Evolutionary conservation across 1,140 invertebrate genomes (phyloP), one percentile per base, ranked within the genome.

Genomic region (Drosophila tristis): DNA sequence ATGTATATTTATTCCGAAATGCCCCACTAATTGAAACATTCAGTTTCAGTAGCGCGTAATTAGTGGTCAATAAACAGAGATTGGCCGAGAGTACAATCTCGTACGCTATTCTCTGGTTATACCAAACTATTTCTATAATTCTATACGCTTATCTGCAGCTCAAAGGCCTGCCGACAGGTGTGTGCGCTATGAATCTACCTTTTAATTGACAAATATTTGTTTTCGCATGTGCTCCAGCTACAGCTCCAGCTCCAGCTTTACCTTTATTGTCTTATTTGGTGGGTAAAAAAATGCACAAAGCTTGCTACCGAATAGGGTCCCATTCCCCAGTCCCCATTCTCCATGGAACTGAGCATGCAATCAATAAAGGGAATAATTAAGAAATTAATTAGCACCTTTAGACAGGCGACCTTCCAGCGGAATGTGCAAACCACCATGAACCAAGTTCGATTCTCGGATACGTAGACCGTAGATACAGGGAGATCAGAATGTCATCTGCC

Each of bases 141-240:
- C 3, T 11, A 23, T 5, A 1, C 35, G 45, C 66, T 70, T 70
- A 70, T 70, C 66, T 54, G 44, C 43, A 55, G 68, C 64, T 85
- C 59, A 80, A 85, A 85, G 79, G 53, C 59, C 15, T 20, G 72
- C 81, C 81, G 78, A 86, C 81, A 86, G 84, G 71, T 80, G 80
- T 65, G 47, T 23, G 48, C 11, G 48, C 62, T 63, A 51, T 66
- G 70, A 80, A 68, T 61, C 62, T 58, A 39, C 62, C 35, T 74
- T 56, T 86, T 86, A 86, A 86, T 86, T 81, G 81, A 71, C 82
- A 47, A 87, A 86, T 87, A 87, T 86, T 86, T 87, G 74, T 74
- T 54, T 48, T 58, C 57, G 73, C 62, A 62, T 70, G 76, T 87
- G 70, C 44, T 71, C 35, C 49, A 25, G 23, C 4, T 25, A 25